Base-by-base conservation (phyloP, 2,113 vertebrate species). In the Megaptera novaeangliae region DNA sequence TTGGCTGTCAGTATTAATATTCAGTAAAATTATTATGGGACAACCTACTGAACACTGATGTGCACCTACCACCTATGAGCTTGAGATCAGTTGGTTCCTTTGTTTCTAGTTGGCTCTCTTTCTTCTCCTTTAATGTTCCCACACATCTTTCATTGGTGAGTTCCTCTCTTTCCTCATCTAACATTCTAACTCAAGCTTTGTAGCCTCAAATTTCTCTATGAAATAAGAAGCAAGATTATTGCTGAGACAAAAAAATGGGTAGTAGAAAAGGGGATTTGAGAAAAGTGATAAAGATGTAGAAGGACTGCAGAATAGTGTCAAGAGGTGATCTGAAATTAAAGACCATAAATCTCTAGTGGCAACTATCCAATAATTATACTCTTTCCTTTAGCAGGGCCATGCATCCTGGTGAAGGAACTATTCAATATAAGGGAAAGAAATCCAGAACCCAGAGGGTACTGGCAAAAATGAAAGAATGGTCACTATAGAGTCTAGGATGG, bases 371-470 rank as follows among this genome's bases (percentile, higher is more conserved):
- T 82, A 63, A 69, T 55, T 94, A 80, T 6, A 20, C 41, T 89
- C 84, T 86, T 95, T 86, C 61, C 49, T 36, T 72, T 36, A 63
- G 31, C 41, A 59, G 57, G 29, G 46, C 41, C 64, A 88, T 68
- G 52, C 61, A 71, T 44, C 25, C 44, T 74, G 23, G 23, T 44
- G 18, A 74, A 80, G n/a, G 36, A 84, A n/a, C 69, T 68, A 94
- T 83, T 91, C 36, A 66, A 74, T 20, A 61, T 46, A n/a, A 74
- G 64, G 31, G 80, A 90, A 95, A 84, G 39, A 97, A 91, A 90
- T 77, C 49, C 72, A 89, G 81, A 36, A 88, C 34, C 34, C n/a
- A 74, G 4, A 69, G 13, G 1, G 6, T 31, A 85, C 57, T 68
- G 36, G 66, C 11, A n/a, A 92, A 89, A 90, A 14, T 36, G 78